Evolutionary conservation across 1,140 invertebrate species (phyloP).

Genomic region (Charaxes varanes): DNA sequence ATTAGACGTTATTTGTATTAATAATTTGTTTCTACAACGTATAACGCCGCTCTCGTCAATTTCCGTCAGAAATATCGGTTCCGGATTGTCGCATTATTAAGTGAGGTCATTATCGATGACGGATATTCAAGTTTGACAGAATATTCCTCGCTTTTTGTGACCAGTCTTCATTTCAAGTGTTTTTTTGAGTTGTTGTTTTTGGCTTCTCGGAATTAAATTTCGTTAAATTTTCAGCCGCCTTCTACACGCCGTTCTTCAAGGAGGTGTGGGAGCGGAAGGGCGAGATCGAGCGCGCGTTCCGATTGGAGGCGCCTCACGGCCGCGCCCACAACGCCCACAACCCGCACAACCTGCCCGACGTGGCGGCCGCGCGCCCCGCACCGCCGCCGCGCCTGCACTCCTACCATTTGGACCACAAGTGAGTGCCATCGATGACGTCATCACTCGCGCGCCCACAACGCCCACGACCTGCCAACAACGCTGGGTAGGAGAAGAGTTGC

Average conservation of each 20-base stretch:
- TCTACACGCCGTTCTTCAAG: constrained; percentile 97
- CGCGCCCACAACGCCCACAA: constrained; percentile 18
- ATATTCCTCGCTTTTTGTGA: too few species aligned
- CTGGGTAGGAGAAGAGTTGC: too few species aligned
- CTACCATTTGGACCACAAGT: constrained; percentile 82
- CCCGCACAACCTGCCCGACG: constrained; percentile 66
- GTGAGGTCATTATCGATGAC: too few species aligned
- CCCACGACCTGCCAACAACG: not conserved
- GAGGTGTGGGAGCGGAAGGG: constrained; percentile 97
- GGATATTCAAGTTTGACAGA: too few species aligned
- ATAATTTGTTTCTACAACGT: too few species aligned
- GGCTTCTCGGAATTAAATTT: too few species aligned
- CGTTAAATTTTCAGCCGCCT: constrained; percentile 88
- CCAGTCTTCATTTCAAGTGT: too few species aligned
- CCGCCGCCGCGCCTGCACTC: constrained; percentile 82
- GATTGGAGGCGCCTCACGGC: constrained; percentile 84
- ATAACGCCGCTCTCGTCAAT: too few species aligned
- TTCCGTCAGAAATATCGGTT: too few species aligned
- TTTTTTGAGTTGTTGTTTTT: too few species aligned
- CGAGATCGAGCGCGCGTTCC: constrained; percentile 94
- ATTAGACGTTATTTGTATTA: too few species aligned
- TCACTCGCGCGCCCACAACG: constrained; percentile 1
- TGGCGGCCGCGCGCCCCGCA: constrained; percentile 71
- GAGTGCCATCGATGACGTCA: constrained; percentile 27
- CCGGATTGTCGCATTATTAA: too few species aligned